Base-by-base conservation (phyloP, 1,140 invertebrate species). In the Achroia grisella region DNA sequence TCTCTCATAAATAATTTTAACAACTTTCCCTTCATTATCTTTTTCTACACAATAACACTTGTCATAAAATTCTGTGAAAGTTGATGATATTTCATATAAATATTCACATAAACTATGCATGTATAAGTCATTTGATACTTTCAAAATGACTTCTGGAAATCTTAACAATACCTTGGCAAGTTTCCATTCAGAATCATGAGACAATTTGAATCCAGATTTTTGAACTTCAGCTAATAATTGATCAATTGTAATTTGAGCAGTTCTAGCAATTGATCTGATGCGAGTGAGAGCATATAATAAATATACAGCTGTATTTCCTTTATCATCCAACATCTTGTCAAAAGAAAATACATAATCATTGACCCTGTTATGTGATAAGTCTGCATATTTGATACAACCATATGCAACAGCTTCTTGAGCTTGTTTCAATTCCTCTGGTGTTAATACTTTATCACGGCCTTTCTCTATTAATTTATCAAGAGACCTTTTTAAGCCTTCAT, bases 281-380 rank as follows among this genome's bases (percentile, higher is more conserved):
- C 98, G 89, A 2, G 97, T 98, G 44, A 97, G 92, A 9, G 97
- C 96, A 83, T 99, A 99, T 3, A 99, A 81, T 2, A 99, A 86
- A 80, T 99, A 99, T 0, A 98, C 97, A 1, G 98, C 98, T 4
- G 98, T 99, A 70, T 99, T 99, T 1, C 98, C 98, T 80, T 95
- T 94, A 76, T 99, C 98, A 66, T 99, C 97, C 27, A 99, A 87
- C 98, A 99, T 99, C 90, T 95, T 97, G 71, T 99, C 97, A 87
- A 99, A 99, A 0, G 98, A 99, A 85, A 99, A 99, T 6, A 99
- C 90, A 71, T 99, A 99, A 75, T 99, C 98, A 75, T 96, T 93
- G 43, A 91, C 93, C 44, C 97, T 89, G 76, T 98, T 98, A 63
- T 99, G 96, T 8, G 92, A 94, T 12, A 99, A 87, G 89, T 99